Conservation (phyloP, 30 jellyfish, hydroid and myxozoan genomes). For the Nemopilema nomurai region DNA sequence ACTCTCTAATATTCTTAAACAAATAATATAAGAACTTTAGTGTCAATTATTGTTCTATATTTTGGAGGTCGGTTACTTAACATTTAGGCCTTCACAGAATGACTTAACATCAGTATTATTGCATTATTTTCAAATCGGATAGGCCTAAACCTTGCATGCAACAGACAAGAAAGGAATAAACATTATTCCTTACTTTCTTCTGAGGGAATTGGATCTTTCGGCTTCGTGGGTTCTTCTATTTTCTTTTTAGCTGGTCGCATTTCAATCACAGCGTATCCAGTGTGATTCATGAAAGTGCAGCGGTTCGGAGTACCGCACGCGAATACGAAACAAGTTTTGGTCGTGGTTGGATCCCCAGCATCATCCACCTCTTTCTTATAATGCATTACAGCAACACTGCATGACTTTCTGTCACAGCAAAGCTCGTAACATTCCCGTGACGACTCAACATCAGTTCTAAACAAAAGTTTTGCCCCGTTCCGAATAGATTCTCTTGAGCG, state of each 20-base stretch:
- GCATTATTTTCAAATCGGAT: not conserved
- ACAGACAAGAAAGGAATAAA: not conserved
- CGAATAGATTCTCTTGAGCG: constrained; percentile 69
- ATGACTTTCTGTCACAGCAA: constrained; percentile 58
- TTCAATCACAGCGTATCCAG: constrained; percentile 74
- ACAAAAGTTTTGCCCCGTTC: constrained; percentile 60
- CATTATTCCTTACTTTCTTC: constrained; percentile 31
- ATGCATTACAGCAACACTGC: constrained; percentile 70
- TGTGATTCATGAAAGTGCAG: constrained; percentile 66
- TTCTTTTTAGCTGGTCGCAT: constrained; percentile 16
- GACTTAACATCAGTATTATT: too few relatives aligned
- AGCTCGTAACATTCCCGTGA: constrained; percentile 76
- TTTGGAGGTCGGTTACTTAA: too few relatives aligned
- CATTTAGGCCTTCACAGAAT: too few relatives aligned
- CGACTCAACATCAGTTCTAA: constrained; percentile 50
- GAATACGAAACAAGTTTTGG: constrained; percentile 61
- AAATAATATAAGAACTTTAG: too few relatives aligned
- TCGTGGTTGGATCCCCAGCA: constrained; percentile 19
- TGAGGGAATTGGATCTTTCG: constrained; percentile 19
- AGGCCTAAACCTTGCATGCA: not conserved
- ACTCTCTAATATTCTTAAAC: too few relatives aligned
- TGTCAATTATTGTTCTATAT: too few relatives aligned
- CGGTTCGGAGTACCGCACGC: constrained; percentile 72
- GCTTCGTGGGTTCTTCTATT: not conserved
- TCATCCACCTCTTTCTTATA: constrained; percentile 35